A percentile compares a stretch with the other conserved stretches of the same genome.
Conservation (phyloP, 2,888 invertebrate genomes). For the Sialis fuliginosa region DNA sequence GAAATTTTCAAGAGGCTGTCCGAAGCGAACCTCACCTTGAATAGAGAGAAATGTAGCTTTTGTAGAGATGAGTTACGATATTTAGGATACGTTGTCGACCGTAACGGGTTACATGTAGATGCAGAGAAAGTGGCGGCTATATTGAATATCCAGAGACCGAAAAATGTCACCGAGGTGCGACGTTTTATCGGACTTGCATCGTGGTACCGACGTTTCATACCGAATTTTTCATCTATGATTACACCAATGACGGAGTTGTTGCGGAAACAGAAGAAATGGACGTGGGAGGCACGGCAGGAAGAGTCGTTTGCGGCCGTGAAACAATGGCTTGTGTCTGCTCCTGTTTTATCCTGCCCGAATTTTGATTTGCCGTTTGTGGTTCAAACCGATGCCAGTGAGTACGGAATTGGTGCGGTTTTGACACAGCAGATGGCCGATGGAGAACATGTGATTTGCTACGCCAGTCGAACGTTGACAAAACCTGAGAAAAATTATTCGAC, state of each 20-base stretch:
- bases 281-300: slow-evolving; percentile 1
- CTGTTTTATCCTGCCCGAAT: slow-evolving; percentile 8
- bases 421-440: slow-evolving; percentile 7
- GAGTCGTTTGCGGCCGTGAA: not conserved
- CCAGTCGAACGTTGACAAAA: slow-evolving; percentile 3
- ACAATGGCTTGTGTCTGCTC: too few species aligned
- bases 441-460: slow-evolving; percentile 10
- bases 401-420: slow-evolving; percentile 5
- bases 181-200: slow-evolving; percentile 15
- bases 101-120: slow-evolving; percentile 11
- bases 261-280: slow-evolving; percentile 2
- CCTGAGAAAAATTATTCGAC: not conserved
- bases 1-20: not conserved
- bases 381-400: slow-evolving; percentile 6
- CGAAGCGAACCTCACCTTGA: not conserved
- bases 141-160: slow-evolving; percentile 11
- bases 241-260: slow-evolving; percentile 10
- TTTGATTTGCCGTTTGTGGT: slow-evolving; percentile 7
- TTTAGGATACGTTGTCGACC: slow-evolving; percentile 15
- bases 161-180: slow-evolving; percentile 11
- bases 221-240: slow-evolving; percentile 10
- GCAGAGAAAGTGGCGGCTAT: slow-evolving; percentile 8
- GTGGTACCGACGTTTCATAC: slow-evolving; percentile 16
- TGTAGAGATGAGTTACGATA: slow-evolving; percentile 11
- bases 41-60: slow-evolving; percentile 8